Percentiles rank a stretch among this genome's conserved stretches.
These are phyloP conservation scores for Macrostomum cliftonense DNA, from an alignment of 2,888 invertebrate species.

Conservation along the genomic window DNA sequence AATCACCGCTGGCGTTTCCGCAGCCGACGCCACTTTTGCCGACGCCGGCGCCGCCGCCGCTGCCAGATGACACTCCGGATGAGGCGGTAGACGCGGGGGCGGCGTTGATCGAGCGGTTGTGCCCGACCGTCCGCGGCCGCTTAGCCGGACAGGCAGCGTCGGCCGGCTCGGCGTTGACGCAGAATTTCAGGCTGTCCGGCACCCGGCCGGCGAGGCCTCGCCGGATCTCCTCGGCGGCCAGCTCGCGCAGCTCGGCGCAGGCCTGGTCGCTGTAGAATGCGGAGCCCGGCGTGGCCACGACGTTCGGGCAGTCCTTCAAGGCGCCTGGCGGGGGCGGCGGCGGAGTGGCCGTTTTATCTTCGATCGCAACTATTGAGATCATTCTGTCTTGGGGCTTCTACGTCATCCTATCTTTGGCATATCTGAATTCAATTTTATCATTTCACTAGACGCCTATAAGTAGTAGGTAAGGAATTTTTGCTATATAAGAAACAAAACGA, in stretches of 20 bases:
- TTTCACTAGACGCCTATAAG: no score
- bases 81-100: no score
- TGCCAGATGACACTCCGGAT: no score
- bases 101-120: no score
- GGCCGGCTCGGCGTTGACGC: not conserved
- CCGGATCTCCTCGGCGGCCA: conserved; percentile 7
- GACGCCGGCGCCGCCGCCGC: no score
- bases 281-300: not conserved
- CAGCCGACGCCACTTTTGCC: no score
- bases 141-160: not conserved
- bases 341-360: not conserved
- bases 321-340: not conserved
- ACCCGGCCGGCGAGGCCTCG: conserved; percentile 1
- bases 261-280: conserved; percentile 5
- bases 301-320: conserved; percentile 1
- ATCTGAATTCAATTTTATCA: no score
- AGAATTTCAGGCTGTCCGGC: conserved; percentile 3
- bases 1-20: no score
- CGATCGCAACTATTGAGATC: not conserved
- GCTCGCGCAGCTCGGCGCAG: conserved; percentile 6
- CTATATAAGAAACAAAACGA: no score
- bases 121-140: not conserved
- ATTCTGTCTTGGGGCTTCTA: no score
- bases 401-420: no score
- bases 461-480: no score